Percentiles rank a stretch among this genome's conserved stretches.
Conservation (phyloP, 2,113 vertebrate genomes). For the Fregata magnificens region DNA sequence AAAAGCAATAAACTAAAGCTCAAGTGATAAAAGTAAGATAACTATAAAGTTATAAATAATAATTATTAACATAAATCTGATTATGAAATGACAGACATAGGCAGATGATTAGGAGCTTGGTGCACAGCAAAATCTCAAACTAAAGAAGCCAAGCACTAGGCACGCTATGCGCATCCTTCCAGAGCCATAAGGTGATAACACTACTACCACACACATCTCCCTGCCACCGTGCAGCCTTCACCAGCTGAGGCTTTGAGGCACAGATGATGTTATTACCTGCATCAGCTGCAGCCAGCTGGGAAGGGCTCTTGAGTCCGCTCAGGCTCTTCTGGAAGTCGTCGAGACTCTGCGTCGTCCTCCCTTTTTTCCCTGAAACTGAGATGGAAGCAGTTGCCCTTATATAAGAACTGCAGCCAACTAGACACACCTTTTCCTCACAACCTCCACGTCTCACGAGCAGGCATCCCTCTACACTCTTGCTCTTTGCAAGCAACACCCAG, state of each 20-base stretch:
- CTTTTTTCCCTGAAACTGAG: background rate
- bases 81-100: background rate
- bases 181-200: background rate
- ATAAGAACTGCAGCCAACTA: background rate
- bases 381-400: background rate
- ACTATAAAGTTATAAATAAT: background rate
- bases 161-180: fast-evolving
- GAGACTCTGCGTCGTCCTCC: fast-evolving
- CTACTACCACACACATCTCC: fast-evolving
- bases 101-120: background rate
- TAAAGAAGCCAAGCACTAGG: background rate
- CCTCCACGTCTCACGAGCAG: background rate
- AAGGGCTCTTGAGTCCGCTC: background rate
- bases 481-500: background rate
- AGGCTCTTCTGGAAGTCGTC: background rate
- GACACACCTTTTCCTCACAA: background rate
- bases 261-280: background rate
- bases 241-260: fast-evolving
- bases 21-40: background rate
- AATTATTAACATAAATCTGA: background rate
- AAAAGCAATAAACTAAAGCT: background rate
- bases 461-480: background rate
- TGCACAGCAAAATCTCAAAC: background rate
- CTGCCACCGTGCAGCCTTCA: background rate
- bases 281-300: background rate